Base-by-base conservation (phyloP, 2,888 invertebrate genomes). In the Eristalinus sepulchralis region DNA sequence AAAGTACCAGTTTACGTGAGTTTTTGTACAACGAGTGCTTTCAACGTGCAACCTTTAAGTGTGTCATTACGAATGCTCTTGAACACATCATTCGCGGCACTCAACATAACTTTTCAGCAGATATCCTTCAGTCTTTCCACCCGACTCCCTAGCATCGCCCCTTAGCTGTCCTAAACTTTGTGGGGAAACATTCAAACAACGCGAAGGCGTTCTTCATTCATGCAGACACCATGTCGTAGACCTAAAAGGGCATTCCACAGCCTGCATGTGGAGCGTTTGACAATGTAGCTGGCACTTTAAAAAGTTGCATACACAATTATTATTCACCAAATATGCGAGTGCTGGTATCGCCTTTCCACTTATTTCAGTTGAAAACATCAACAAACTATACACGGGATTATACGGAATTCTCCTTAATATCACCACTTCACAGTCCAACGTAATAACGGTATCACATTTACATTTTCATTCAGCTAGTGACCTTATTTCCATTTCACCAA, bases 391-490 rank as follows among this genome's bases (percentile, higher is more conserved):
- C 39, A 57, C 9, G 24, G 67, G 39, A 81, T 75, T 68, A 68
- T 76, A 60, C 73, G 73, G 57, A 82, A 63, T 34, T 72, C 57
- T 85, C 63, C 36, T 33, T n/a, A 60, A 71, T 75, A 11, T n/a
- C n/a, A n/a, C 68, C 62, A 70, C 27, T 63, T 66, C 75, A 66
- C 57, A 31, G 53, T 59, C 53, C 67, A 63, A 72, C 31, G 63
- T 31, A 85, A 72, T 77, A 79, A 81, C 72, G 62, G 31, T 70
- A 77, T 68, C 67, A 63, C 67, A 78, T 77, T 72, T 77, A 62
- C 67, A 75, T 70, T 64, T 60, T 70, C 53, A 70, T 75, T 63
- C 66, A 84, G 71, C 71, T 47, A 71, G 71, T 80, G 84, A 84
- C 84, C 84, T 84, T 76, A 80, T 84, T 84, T 70, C 24, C 57